A percentile compares a stretch with the other conserved stretches of the same genome.
Conservation (phyloP, 53 echinoderm and acorn worm species). For the Hippasteria phrygiana region DNA sequence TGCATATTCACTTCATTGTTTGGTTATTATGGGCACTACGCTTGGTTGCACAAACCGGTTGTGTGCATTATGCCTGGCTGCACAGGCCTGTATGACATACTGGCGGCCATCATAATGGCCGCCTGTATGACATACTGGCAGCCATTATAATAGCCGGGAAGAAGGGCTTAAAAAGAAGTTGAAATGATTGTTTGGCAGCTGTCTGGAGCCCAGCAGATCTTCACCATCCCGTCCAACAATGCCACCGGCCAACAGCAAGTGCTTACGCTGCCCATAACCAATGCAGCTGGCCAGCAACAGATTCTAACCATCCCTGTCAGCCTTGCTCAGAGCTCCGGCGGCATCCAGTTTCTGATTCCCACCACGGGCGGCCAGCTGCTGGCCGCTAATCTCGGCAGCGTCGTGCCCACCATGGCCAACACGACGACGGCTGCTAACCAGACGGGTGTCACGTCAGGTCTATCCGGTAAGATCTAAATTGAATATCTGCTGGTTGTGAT, state of each 20-base stretch:
- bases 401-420: conserved; percentile 56
- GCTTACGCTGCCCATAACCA: conserved; percentile 94
- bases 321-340: conserved; percentile 94
- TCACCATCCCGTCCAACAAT: conserved; percentile 92
- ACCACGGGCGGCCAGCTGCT: conserved; percentile 85
- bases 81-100: too few relatives aligned
- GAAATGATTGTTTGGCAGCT: conserved; percentile 48
- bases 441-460: conserved; percentile 16
- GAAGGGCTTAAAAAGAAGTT: too few relatives aligned
- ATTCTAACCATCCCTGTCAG: conserved; percentile 96
- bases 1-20: too few relatives aligned
- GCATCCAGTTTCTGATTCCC: conserved; percentile 98
- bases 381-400: conserved; percentile 78
- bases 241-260: conserved; percentile 87
- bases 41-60: too few relatives aligned
- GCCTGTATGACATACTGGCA: too few relatives aligned
- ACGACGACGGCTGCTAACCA: conserved; percentile 19
- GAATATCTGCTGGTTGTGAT: background rate
- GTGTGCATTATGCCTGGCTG: too few relatives aligned
- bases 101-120: too few relatives aligned
- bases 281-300: conserved; percentile 99
- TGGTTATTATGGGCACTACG: too few relatives aligned
- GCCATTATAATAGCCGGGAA: too few relatives aligned
- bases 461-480: conserved; percentile 8
- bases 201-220: conserved; percentile 86